phyloP scores from a whole-genome alignment of 2,797 vertebrate genomes.

The Chanos chanos region DNA sequence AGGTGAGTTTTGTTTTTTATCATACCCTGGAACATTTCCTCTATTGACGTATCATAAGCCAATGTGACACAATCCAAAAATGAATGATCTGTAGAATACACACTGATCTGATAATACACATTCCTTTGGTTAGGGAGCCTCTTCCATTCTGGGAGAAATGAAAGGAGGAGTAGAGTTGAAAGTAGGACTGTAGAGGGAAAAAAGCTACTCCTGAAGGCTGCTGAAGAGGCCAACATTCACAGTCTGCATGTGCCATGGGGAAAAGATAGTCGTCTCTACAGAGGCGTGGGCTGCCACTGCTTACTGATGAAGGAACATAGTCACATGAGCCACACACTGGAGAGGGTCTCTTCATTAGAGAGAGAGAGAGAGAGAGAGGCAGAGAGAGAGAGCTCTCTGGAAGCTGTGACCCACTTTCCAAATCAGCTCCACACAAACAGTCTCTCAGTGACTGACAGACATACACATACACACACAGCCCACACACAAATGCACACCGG shows the following conservation, averaged over 20 bases:
- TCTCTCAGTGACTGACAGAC: constrained; percentile 1
- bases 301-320: constrained; percentile 26
- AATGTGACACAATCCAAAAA: no score
- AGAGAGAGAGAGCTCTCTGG: constrained; percentile 52
- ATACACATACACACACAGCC: not conserved
- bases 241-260: constrained; percentile 10
- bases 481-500: constrained; percentile 1
- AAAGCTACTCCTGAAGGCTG: constrained; percentile 11
- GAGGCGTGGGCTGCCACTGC: constrained; percentile 14
- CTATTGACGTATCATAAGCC: no score
- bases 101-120: no score
- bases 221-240: not conserved
- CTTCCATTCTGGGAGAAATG: no score
- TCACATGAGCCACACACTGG: constrained; percentile 23
- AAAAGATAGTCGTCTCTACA: not conserved
- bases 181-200: no score
- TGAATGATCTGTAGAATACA: no score
- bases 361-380: constrained; percentile 52
- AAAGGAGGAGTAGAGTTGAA: no score
- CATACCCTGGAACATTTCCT: no score
- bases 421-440: constrained; percentile 18
- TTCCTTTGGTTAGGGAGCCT: no score
- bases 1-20: no score
- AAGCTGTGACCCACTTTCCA: constrained; percentile 66
- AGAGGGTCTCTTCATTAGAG: constrained; percentile 50